Percentiles rank a stretch among this genome's conserved stretches.
These are phyloP conservation scores for Bactericera cockerelli DNA, from an alignment of 1,140 invertebrate species.

Conservation along the genomic window DNA sequence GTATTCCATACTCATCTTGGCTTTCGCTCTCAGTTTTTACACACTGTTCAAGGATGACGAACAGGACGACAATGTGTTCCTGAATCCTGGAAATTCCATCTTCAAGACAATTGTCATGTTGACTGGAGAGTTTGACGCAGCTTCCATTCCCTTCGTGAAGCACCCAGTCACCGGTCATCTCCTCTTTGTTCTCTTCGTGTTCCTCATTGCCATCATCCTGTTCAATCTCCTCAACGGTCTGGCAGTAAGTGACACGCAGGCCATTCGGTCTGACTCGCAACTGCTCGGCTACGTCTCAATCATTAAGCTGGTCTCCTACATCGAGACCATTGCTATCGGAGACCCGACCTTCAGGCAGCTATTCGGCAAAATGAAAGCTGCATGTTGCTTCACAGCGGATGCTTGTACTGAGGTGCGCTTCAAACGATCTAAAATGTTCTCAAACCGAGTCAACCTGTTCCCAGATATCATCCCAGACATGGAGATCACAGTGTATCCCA, in stretches of 20 bases:
- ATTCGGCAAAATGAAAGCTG: slow-evolving; percentile 27
- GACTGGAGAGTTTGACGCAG: slow-evolving; percentile 64
- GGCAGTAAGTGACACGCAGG: slow-evolving; percentile 60
- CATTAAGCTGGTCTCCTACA: slow-evolving; percentile 49
- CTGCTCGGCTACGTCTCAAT: slow-evolving; percentile 51
- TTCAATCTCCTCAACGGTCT: slow-evolving; percentile 66
- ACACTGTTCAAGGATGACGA: slow-evolving; percentile 41
- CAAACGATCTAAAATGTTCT: slow-evolving; percentile 29
- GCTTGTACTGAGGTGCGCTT: neutral
- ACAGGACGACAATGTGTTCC: slow-evolving; percentile 34
- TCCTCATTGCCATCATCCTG: slow-evolving; percentile 60
- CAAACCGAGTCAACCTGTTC: slow-evolving; percentile 41
- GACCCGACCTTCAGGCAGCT: slow-evolving; percentile 30
- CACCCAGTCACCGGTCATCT: slow-evolving; percentile 48
- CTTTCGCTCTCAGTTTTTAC: slow-evolving; percentile 64
- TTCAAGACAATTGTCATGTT: slow-evolving; percentile 72
- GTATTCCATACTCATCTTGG: slow-evolving; percentile 60
- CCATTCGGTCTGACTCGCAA: slow-evolving; percentile 57
- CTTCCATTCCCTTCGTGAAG: slow-evolving; percentile 51
- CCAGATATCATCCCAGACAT: slow-evolving; percentile 40
- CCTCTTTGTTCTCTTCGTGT: slow-evolving; percentile 60
- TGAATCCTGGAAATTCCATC: slow-evolving; percentile 46
- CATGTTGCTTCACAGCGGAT: slow-evolving; percentile 33
- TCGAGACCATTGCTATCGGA: slow-evolving; percentile 49
- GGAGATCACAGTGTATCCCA: slow-evolving; percentile 42